Evolutionary conservation across 2,113 vertebrate genomes (phyloP).

Genomic region (Lampris megalopsis): DNA sequence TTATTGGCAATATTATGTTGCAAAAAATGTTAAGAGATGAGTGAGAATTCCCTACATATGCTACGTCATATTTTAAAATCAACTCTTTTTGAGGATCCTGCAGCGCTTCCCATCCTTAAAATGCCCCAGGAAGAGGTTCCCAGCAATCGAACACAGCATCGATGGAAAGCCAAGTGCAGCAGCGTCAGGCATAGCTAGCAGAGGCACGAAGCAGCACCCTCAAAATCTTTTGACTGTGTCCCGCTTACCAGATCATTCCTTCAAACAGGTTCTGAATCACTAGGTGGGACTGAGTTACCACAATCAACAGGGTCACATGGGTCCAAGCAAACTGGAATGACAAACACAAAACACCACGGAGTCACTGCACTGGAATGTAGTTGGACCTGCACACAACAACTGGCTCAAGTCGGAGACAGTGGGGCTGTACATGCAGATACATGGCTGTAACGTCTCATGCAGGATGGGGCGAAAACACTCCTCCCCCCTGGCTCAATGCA

Average conservation of each 20-base stretch:
- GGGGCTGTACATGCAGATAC: neutral
- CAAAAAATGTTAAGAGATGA: no score
- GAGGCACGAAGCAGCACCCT: constrained; percentile 26
- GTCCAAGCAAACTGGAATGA: constrained; percentile 99
- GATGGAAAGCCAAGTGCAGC: neutral
- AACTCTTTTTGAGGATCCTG: neutral
- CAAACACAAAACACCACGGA: constrained; percentile 84
- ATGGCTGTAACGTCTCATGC: neutral
- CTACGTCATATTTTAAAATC: no score
- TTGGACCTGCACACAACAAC: constrained; percentile 28
- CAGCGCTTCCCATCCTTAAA: neutral
- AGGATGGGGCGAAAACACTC: neutral
- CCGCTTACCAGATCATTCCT: constrained; percentile 99
- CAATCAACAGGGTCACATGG: constrained; percentile 99
- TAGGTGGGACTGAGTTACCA: constrained; percentile 99
- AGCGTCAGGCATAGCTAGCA: neutral
- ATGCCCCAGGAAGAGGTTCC: no score
- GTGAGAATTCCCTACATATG: no score
- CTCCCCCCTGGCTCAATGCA: neutral
- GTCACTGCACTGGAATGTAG: constrained; percentile 65
- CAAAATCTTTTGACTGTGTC: constrained; percentile 32
- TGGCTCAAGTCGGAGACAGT: constrained; percentile 26
- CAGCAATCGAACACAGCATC: neutral
- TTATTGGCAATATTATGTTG: no score
- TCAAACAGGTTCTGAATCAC: constrained; percentile 99